A percentile compares a stretch with the other conserved stretches of the same genome.
Conservation (phyloP, 2,888 invertebrate species). For the Ectobius pallidus region DNA sequence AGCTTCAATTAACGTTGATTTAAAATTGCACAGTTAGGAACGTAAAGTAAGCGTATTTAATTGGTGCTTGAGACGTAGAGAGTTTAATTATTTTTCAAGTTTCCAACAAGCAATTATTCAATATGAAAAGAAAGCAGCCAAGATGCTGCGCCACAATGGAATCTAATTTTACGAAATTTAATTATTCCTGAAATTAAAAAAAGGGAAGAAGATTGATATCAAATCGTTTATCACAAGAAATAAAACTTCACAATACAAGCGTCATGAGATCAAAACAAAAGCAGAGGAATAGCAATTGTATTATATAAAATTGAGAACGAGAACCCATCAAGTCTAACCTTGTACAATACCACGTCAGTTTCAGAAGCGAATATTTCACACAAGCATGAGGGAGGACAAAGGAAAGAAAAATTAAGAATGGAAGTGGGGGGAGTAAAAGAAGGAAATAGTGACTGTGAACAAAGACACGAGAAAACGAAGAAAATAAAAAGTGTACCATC, state of each 20-base stretch:
- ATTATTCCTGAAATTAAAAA: constrained; percentile 10
- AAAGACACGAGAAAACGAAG: constrained; percentile 29
- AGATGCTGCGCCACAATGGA: background rate
- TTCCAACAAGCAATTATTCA: background rate
- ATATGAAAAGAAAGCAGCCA: background rate
- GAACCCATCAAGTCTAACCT: background rate
- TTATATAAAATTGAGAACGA: background rate
- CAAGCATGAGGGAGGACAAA: constrained; percentile 30
- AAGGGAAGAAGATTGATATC: background rate
- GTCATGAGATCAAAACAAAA: background rate
- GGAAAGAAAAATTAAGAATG: constrained; percentile 32
- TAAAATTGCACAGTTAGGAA: background rate
- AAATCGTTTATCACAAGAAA: too few relatives aligned
- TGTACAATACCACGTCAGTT: constrained; percentile 24
- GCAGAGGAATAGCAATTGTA: background rate
- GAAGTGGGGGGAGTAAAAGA: background rate
- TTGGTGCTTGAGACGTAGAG: background rate
- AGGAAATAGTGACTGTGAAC: background rate
- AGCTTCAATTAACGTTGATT: background rate
- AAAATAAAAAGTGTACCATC: constrained; percentile 29
- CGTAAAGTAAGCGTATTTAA: background rate
- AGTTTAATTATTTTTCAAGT: background rate
- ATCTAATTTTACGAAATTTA: background rate
- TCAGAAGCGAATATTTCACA: constrained; percentile 40
- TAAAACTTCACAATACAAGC: background rate